Evolutionary conservation across 1,140 invertebrate genomes (phyloP).

Genomic region (Lutraria rhynchaena): DNA sequence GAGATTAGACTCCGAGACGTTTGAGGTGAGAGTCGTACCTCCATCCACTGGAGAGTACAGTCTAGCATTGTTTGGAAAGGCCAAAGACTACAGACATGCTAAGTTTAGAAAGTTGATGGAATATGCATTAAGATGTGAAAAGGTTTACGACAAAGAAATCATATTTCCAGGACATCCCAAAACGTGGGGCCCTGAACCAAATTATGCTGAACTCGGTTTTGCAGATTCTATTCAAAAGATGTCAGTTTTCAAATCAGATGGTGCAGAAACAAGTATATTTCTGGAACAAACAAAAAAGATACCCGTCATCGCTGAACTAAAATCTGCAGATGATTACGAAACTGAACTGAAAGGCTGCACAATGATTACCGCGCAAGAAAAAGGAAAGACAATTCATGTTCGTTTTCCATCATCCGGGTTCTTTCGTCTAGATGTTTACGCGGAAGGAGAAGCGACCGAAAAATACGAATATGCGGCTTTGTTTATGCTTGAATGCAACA

Average conservation of each 20-base stretch:
- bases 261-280: slow-evolving; percentile 26
- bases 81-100: slow-evolving; percentile 33
- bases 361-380: slow-evolving; percentile 29
- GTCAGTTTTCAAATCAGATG: slow-evolving; percentile 39
- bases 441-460: slow-evolving; percentile 42
- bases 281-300: slow-evolving; percentile 37
- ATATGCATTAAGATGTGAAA: slow-evolving; percentile 56
- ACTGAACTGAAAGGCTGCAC: slow-evolving; percentile 43
- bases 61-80: slow-evolving; percentile 48
- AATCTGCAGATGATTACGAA: slow-evolving; percentile 29
- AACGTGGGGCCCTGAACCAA: slow-evolving; percentile 55
- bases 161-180: slow-evolving; percentile 49
- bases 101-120: slow-evolving; percentile 51
- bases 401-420: slow-evolving; percentile 50
- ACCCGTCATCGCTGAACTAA: slow-evolving; percentile 33
- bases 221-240: slow-evolving; percentile 39
- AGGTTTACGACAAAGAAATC: not conserved
- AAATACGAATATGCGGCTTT: slow-evolving; percentile 54
- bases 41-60: slow-evolving; percentile 37
- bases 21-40: slow-evolving; percentile 52
- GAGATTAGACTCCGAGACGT: slow-evolving; percentile 32
- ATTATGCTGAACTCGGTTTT: slow-evolving; percentile 58
- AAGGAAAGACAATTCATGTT: slow-evolving; percentile 23
- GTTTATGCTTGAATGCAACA: slow-evolving; percentile 50
- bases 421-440: slow-evolving; percentile 52